Percentiles rank a stretch among this genome's conserved stretches.
These are phyloP conservation scores for Macquaria ambigua DNA, from an alignment of 2,113 vertebrate genomes.

Conservation along the genomic window DNA sequence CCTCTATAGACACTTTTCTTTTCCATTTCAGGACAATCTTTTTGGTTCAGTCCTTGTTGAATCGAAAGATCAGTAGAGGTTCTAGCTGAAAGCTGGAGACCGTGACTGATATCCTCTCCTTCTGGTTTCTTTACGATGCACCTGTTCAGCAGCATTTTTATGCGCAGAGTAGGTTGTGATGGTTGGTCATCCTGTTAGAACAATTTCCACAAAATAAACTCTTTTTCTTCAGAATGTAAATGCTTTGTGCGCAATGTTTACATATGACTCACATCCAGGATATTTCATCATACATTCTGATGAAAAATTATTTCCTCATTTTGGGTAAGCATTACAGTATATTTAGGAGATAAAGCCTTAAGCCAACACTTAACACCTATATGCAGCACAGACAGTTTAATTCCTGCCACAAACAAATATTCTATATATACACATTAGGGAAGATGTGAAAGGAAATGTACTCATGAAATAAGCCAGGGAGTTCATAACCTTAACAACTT, in stretches of 20 bases:
- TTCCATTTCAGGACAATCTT: slow-evolving; percentile 13
- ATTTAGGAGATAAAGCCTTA: background rate
- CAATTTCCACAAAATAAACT: background rate
- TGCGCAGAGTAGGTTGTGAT: background rate
- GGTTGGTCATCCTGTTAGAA: background rate
- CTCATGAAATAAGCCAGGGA: background rate
- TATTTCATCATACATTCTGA: slow-evolving; percentile 48
- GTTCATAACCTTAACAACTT: background rate
- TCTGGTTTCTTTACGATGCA: background rate
- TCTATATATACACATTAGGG: background rate
- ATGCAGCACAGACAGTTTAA: background rate
- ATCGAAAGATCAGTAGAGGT: slow-evolving; percentile 1
- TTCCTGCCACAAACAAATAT: background rate
- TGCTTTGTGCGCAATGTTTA: background rate
- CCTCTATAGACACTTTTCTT: background rate
- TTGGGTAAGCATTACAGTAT: background rate
- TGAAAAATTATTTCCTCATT: slow-evolving; percentile 33
- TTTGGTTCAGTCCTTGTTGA: background rate
- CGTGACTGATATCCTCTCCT: background rate
- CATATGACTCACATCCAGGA: slow-evolving; percentile 30
- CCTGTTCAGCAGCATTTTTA: background rate
- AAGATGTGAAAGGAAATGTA: background rate
- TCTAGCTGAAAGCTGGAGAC: background rate
- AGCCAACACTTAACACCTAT: background rate
- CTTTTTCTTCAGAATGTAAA: background rate